Percentiles rank a stretch among this genome's conserved stretches.
Evolutionary conservation across 2,888 invertebrate genomes (phyloP).

Genomic region (Caenorhabditis japonica): DNA sequence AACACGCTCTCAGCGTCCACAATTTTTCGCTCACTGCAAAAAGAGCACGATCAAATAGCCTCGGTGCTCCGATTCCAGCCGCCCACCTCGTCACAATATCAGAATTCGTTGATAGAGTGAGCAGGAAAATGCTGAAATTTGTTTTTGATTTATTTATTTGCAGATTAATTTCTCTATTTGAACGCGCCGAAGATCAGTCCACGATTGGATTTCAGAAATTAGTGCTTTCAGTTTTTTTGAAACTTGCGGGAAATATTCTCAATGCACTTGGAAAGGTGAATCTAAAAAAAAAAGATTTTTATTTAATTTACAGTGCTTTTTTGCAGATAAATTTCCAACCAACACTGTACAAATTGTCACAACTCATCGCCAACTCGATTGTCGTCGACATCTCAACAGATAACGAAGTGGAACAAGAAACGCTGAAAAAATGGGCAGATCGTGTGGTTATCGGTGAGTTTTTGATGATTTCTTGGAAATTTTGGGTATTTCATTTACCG

Average conservation of each 20-base stretch:
- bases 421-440: constrained; percentile 41
- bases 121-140: not conserved
- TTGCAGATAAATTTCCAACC: constrained; percentile 33
- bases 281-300: not conserved
- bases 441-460: constrained; percentile 32
- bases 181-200: constrained; percentile 25
- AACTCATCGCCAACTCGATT: constrained; percentile 29
- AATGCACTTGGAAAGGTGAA: constrained; percentile 20
- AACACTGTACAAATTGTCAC: constrained; percentile 31
- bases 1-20: constrained; percentile 13
- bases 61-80: constrained; percentile 24
- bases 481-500: too few relatives aligned
- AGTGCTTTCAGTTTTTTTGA: constrained; percentile 30
- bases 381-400: constrained; percentile 6
- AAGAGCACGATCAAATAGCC: constrained; percentile 37
- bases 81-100: constrained; percentile 34
- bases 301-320: not conserved
- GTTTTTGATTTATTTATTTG: not conserved
- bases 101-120: constrained; percentile 46
- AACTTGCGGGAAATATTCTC: constrained; percentile 36
- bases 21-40: constrained; percentile 29
- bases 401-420: constrained; percentile 7
- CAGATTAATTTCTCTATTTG: constrained; percentile 32
- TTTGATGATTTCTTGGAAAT: too few relatives aligned
- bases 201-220: constrained; percentile 25